These are phyloP conservation scores for Pogonocichla stellata DNA, from an alignment of 2,113 vertebrate species.

Conservation along the genomic window DNA sequence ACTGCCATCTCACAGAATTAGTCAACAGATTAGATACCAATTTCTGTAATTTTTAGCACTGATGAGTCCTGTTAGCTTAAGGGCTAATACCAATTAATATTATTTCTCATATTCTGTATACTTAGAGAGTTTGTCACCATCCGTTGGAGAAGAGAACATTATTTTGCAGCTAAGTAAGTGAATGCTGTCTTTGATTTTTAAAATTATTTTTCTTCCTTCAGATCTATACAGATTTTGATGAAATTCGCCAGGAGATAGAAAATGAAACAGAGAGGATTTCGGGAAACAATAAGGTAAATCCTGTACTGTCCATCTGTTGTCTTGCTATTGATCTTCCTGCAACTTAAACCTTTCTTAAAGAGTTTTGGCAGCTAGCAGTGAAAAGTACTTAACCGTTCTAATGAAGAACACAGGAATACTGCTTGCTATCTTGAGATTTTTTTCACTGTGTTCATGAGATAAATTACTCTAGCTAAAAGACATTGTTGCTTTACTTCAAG, in stretches of 20 bases:
- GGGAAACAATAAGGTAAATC: conserved; percentile 93
- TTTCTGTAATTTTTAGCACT: background rate
- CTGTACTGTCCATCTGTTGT: background rate
- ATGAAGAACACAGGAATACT: background rate
- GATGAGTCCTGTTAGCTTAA: background rate
- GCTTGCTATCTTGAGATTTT: background rate
- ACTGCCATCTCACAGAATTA: background rate
- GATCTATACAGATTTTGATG: conserved; percentile 94
- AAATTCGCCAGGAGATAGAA: conserved; percentile 97
- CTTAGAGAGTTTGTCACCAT: background rate
- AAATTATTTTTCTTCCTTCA: conserved; percentile 59
- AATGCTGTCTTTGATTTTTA: background rate
- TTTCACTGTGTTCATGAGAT: background rate
- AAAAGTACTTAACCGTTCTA: background rate
- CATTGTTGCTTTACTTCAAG: background rate
- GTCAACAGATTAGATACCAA: background rate
- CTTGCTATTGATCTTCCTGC: background rate
- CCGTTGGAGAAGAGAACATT: background rate
- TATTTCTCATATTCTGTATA: background rate
- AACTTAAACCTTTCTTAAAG: background rate
- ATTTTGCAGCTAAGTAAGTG: background rate
- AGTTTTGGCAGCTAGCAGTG: background rate
- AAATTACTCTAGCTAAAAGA: background rate
- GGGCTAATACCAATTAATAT: background rate
- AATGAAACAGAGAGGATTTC: conserved; percentile 95